Percentiles rank a stretch among this genome's conserved stretches.
phyloP scores from a whole-genome alignment of 2,113 vertebrate genomes.

The Melierax canorus region DNA sequence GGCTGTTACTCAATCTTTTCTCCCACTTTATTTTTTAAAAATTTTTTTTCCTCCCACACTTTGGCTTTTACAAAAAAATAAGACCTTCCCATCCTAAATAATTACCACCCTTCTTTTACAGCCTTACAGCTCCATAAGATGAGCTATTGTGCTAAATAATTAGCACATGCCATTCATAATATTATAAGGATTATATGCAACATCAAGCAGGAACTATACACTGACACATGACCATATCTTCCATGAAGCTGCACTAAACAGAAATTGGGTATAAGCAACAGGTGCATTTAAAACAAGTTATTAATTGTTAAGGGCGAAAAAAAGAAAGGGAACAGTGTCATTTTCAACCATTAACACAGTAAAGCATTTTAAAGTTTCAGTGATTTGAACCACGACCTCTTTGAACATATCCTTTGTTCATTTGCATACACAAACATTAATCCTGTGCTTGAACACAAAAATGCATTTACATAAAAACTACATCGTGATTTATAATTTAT shows the following conservation, averaged over 20 bases:
- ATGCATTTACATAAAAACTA: slow-evolving; percentile 50
- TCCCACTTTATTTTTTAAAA: slow-evolving; percentile 1
- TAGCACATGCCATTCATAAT: slow-evolving; percentile 84
- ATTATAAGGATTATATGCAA: slow-evolving; percentile 81
- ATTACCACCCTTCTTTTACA: slow-evolving; percentile 77
- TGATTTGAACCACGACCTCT: slow-evolving; percentile 67
- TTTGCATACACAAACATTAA: slow-evolving; percentile 55
- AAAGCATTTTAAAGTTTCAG: slow-evolving; percentile 59
- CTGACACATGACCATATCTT: slow-evolving; percentile 67
- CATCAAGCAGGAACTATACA: slow-evolving; percentile 79
- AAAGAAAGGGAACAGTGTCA: background rate
- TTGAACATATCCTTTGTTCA: slow-evolving; percentile 52
- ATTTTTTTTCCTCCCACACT: slow-evolving; percentile 42
- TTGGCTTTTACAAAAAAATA: slow-evolving; percentile 70
- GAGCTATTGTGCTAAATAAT: slow-evolving; percentile 84
- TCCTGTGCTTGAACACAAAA: slow-evolving; percentile 45
- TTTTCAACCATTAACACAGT: slow-evolving; percentile 48
- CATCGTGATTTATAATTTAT: slow-evolving; percentile 59
- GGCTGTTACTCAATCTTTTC: slow-evolving; percentile 24
- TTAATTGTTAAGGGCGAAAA: slow-evolving; percentile 30
- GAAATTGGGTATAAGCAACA: slow-evolving; percentile 75
- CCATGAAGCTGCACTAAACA: slow-evolving; percentile 63
- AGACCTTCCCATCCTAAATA: slow-evolving; percentile 75
- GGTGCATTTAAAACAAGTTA: slow-evolving; percentile 70
- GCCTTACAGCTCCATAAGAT: slow-evolving; percentile 75